Base-by-base conservation (phyloP, 2,888 invertebrate genomes). In the Acanthosepion lycidas region DNA sequence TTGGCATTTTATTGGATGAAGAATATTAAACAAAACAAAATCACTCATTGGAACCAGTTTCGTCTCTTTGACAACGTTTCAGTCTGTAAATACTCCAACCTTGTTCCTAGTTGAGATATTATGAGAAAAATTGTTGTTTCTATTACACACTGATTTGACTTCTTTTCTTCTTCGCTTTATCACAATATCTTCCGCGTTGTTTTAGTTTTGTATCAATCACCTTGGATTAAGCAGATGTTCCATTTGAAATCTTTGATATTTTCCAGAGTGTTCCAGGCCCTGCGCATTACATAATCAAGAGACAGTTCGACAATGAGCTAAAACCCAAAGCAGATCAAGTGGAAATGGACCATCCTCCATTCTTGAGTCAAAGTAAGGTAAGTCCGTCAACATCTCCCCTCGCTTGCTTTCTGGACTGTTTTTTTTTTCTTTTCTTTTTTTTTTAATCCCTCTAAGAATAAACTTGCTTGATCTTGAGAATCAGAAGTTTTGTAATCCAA, bases 271-370 rank as follows among this genome's bases (percentile, higher is more conserved):
- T 97, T 28, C 97, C 97, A 23, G 97, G 97, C 1, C 97, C 97
- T 91, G 97, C 97, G 9, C 96, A 97, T 91, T 97, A 97, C 96
- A 96, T 97, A 48, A 96, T 97, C 26, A 96, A 96, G 93, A 96
- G 97, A 42, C 96, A 96, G 51, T 97, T 97, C 96, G 97, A 97
- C 48, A 95, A 96, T 92, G 96, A 96, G 6, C 96, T 96, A 0
- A 97, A 96, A 95, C 95, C 97, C 53, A 97, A 97, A 95, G 96
- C 97, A 91, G 97, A 97, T 59, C 97, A 97, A 55, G 96, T 97
- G 64, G 97, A 97, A 95, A 96, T 97, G 49, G 97, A 97, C 95
- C 97, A 97, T 94, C 97, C 97, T 20, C 97, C 97, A 33, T 97
- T 97, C 95, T 96, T 97, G 95, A 96, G 97, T 94, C 97, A 97